Evolutionary conservation across 2,888 invertebrate species (phyloP), one percentile per base, ranked within the genome.

Genomic region (Limenitis camilla): DNA sequence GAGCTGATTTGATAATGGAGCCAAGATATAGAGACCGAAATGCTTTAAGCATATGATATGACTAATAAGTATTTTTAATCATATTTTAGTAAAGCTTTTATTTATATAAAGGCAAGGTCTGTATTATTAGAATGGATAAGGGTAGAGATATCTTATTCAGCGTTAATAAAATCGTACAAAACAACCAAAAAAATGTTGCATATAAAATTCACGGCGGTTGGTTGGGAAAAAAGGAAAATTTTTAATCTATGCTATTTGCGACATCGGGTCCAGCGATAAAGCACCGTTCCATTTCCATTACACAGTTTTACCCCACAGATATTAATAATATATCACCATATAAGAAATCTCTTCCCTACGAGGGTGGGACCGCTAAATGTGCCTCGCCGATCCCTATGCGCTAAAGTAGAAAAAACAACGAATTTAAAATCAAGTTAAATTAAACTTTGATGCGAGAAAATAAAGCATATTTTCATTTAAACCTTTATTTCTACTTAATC

Each of bases 321-420:
- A 82, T 82, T 81, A 81, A 82, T 84, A 85, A 81, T 82, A 81
- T 78, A 85, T 80, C 73, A 75, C 76, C 67, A 76, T 78, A 81
- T 83, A 86, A 86, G 85, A 86, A 84, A 85, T 80, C 83, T 82
- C 78, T 64, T 70, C 69, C 70, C 66, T 65, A 73, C 69, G 79
- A 72, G 82, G 81, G 83, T 72, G 81, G 81, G 66, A 61, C 65
- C 67, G 74, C 74, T 77, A 76, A 83, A 81, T 75, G 75, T 70
- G 75, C 69, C 72, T 67, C 76, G 72, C 63, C 67, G 64, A 71
- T 72, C 82, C 83, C 82, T 81, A 72, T 75, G 64, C 61, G 64
- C 59, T 66, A 62, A 72, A 76, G 72, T 65, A 71, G 71, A 78
- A 79, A 79, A 75, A 63, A 61, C 55, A 56, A 62, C 57, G 55